Evolutionary conservation across 1,140 invertebrate genomes (phyloP), one percentile per base, ranked within the genome.

Genomic region (Macrostomum lignano): DNA sequence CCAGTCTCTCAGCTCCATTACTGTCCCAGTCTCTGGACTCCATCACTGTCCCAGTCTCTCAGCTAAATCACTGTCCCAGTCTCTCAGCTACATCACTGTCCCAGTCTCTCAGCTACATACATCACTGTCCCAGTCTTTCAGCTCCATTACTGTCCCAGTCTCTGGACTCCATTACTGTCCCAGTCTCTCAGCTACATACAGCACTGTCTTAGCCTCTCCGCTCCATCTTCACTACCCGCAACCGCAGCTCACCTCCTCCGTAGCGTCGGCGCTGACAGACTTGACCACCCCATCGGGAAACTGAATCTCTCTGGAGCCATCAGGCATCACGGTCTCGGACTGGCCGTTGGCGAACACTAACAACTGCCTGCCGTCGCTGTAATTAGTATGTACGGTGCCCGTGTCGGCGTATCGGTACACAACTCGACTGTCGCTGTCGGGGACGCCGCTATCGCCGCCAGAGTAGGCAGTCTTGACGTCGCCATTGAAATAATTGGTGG

Each of bases 401-500:
- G 66, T 70, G 39, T 71, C 67, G 3, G 70, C 65, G 61, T 77
- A 84, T 50, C 67, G 78, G 58, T 86, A 86, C 26, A 61, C 39
- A 11, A 30, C 7, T 7, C 11, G 22, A 30, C 7, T 25, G 11
- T 2, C 7, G 33, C 7, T 7, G 20, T 7, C 7, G 11, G 20
- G 2, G 1, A 44, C 44, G 40, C 55, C 52, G 17, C 56, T 49
- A 41, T 45, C 71, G 15, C 74, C 71, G 44, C 72, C 70, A 37
- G 62, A 62, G 43, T 69, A 65, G 2, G 70, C 71, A 48, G 82
- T 74, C 49, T 77, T 74, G 2, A 75, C 64, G 56, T 88, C 78
- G 28, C 77, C 78, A 60, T 88, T 88, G 40, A 72, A 77, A 59
- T 81, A 84, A 35, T 71, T 62, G 43, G 77, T 67, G 37, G 70